A percentile compares a stretch with the other conserved stretches of the same genome.
Conservation (phyloP, 2,888 invertebrate genomes). For the Bugula neritina region DNA sequence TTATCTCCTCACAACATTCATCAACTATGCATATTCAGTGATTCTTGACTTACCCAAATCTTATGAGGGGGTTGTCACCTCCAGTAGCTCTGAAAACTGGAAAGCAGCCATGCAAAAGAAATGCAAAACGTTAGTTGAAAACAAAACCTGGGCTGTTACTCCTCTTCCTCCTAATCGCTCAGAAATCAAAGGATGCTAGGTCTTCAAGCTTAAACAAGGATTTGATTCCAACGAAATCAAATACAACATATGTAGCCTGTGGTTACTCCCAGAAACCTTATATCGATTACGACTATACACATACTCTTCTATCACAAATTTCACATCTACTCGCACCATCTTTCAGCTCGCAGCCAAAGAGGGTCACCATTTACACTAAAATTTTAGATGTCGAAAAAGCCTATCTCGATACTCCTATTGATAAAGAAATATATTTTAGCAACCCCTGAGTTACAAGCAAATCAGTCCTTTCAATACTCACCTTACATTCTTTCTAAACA, state of each 20-base stretch:
- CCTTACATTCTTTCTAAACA: not conserved
- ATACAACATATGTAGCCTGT: conserved; percentile 7
- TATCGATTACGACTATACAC: not conserved
- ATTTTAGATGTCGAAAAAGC: not conserved
- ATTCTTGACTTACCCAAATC: not conserved
- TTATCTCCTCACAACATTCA: not conserved
- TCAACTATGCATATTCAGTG: not conserved
- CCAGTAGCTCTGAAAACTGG: not conserved
- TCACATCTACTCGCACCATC: not conserved
- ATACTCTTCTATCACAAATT: not conserved
- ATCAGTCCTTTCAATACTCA: not conserved
- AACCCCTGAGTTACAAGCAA: not conserved
- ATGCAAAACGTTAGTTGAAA: not conserved
- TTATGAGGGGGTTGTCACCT: not conserved
- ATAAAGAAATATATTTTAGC: not conserved
- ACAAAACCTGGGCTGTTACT: not conserved
- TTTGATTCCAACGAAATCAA: not conserved
- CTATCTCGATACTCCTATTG: not conserved
- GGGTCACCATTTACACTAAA: not conserved
- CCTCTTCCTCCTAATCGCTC: not conserved
- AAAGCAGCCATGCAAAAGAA: not conserved
- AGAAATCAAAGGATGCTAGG: conserved; percentile 3
- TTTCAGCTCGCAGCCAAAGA: not conserved
- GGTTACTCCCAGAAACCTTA: not conserved
- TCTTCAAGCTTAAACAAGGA: conserved; percentile 8